A percentile compares a stretch with the other conserved stretches of the same genome.
Evolutionary conservation across 2,113 vertebrate genomes (phyloP).

Genomic region (Dissostichus mawsoni): DNA sequence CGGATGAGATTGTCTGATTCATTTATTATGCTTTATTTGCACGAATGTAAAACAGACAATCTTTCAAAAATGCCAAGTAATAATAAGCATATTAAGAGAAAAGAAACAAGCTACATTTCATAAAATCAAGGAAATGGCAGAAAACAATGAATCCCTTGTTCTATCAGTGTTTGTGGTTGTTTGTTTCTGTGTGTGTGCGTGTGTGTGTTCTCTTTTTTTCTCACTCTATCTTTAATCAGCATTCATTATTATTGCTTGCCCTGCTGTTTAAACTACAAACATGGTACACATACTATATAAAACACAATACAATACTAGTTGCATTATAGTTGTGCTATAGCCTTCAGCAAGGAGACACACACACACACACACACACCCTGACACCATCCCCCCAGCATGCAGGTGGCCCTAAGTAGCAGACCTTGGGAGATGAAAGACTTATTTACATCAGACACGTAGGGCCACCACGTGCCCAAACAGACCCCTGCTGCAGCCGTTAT

Average conservation of each 20-base stretch:
- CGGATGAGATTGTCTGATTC: too few relatives aligned
- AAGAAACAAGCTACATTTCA: too few relatives aligned
- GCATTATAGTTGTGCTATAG: slow-evolving; percentile 1
- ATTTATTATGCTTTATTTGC: too few relatives aligned
- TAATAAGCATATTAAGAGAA: too few relatives aligned
- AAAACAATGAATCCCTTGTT: too few relatives aligned
- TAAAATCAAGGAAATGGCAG: too few relatives aligned
- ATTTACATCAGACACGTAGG: slow-evolving; percentile 57
- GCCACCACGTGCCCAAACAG: slow-evolving; percentile 30
- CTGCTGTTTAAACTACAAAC: slow-evolving; percentile 33
- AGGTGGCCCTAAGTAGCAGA: slow-evolving; percentile 48
- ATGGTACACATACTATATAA: neutral
- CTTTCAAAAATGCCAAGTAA: too few relatives aligned
- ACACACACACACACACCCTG: slow-evolving; percentile 1
- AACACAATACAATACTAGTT: neutral
- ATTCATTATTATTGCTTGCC: slow-evolving; percentile 12
- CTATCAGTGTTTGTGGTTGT: too few relatives aligned
- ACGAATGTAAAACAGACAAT: too few relatives aligned
- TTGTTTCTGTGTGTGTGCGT: too few relatives aligned
- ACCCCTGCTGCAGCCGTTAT: slow-evolving; percentile 17
- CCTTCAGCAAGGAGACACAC: slow-evolving; percentile 26
- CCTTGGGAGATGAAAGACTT: slow-evolving; percentile 49
- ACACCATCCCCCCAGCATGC: slow-evolving; percentile 51
- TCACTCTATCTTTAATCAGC: neutral
- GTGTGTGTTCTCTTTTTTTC: neutral